Conservation (phyloP, 1,140 invertebrate genomes). For the Bilobella aurantiaca region DNA sequence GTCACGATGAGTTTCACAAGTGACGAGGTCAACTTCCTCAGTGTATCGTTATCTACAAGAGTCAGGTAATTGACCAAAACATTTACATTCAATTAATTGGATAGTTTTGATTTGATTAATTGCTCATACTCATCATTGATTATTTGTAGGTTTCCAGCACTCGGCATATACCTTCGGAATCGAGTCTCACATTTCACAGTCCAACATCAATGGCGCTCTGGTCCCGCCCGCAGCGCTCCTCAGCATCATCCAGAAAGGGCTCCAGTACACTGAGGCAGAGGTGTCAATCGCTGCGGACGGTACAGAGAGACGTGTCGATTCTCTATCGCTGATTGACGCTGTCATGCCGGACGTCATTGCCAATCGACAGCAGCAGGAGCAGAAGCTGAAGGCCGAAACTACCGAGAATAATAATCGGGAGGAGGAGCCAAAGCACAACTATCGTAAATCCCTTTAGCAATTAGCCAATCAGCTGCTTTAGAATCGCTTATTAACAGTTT, state of each 20-base stretch:
- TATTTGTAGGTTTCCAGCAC: constrained; percentile 27
- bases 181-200: background rate
- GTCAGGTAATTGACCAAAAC: background rate
- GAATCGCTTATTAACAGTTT: too few species aligned
- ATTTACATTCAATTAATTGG: background rate
- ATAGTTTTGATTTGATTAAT: background rate
- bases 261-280: background rate
- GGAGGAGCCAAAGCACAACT: constrained; percentile 26
- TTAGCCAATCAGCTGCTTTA: too few species aligned
- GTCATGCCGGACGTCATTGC: constrained; percentile 95
- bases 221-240: background rate
- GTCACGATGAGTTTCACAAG: constrained; percentile 98
- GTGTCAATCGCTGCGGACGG: constrained; percentile 49
- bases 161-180: background rate
- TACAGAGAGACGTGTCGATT: constrained; percentile 77
- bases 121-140: constrained; percentile 4
- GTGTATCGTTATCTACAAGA: constrained; percentile 44
- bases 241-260: background rate
- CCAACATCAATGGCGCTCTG: background rate
- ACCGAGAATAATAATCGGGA: constrained; percentile 42
- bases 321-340: constrained; percentile 91
- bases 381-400: constrained; percentile 56
- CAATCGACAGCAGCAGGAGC: constrained; percentile 61
- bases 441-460: too few species aligned
- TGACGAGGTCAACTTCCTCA: constrained; percentile 98